Evolutionary conservation across 2,113 vertebrate genomes (phyloP).

Genomic region (Brienomyrus longianalis): DNA sequence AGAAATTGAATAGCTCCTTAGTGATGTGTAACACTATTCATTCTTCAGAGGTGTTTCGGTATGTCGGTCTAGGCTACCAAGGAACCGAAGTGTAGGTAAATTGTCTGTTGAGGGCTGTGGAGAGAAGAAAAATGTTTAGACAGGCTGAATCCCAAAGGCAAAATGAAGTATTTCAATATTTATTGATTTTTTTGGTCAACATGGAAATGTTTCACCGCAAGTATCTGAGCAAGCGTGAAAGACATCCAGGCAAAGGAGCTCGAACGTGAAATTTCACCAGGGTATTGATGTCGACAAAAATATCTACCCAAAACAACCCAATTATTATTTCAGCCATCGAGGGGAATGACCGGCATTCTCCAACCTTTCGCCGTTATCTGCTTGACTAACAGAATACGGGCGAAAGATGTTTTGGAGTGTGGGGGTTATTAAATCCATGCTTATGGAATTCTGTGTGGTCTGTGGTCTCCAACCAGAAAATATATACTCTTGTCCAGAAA

Average conservation of each 20-base stretch:
- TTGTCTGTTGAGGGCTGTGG: neutral
- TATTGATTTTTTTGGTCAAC: neutral
- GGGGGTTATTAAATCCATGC: neutral
- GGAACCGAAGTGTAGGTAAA: neutral
- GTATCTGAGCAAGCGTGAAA: neutral
- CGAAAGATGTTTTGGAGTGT: conserved; percentile 1
- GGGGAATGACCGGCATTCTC: neutral
- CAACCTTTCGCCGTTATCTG: neutral
- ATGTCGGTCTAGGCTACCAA: neutral
- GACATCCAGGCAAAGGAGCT: neutral
- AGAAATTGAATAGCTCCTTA: neutral
- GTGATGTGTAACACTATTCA: neutral
- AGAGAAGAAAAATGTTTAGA: conserved; percentile 5
- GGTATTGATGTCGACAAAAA: neutral
- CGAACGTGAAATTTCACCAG: neutral
- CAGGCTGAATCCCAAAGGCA: neutral
- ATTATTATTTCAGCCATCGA: neutral
- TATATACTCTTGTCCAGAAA: conserved; percentile 4
- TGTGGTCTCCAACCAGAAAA: conserved; percentile 17
- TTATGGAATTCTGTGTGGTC: conserved; percentile 24
- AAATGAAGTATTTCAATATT: conserved; percentile 3
- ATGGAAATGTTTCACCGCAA: neutral
- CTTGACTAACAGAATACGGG: neutral
- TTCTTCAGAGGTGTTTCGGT: neutral
- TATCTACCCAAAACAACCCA: neutral